Base-by-base conservation (phyloP, 2,888 invertebrate genomes). In the Stenodema calcarata region DNA sequence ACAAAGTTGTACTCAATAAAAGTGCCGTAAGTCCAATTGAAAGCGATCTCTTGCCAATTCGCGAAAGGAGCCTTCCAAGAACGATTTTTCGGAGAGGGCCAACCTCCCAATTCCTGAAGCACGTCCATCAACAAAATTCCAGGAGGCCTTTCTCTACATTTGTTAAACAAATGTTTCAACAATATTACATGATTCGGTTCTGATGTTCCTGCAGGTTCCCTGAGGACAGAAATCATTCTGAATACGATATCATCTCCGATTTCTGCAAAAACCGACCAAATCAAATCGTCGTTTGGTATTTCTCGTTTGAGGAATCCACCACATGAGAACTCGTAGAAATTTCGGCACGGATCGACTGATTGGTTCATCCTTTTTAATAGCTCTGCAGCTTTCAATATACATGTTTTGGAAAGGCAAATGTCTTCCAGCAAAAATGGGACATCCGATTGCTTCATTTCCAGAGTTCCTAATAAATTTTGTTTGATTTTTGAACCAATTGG, bases 241-340 rank as follows among this genome's bases (percentile, higher is more conserved):
- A 1, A 9, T 18, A 80, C 1, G 12, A 80, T 80, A 35, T 54
- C 54, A 11, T 0, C 0, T 16, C 14, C 16, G 9, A 80, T 30
- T 28, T 80, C 80, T 12, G 7, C 12, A 9, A 28, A 54, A 41
- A 54, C 28, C 7, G 80, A 80, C 54, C 80, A 50, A 0, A 27
- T 3, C 44, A n/a, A 16, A 7, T 27, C 0, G 44, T 27, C 27
- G 16, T 78, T 14, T 1, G 54, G 54, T 28, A 50, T 14, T 80
- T 54, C 54, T 11, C 28, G 44, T 54, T 80, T 54, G 12, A 54
- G 30, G 54, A 41, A 80, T 3, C 54, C 1, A 16, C 80, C 80
- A n/a, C 80, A 80, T 6, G 80, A 12, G 50, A 80, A 80, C 50
- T 80, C 27, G n/a, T 80, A 80, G 27, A 80, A 80, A 54, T 54